These are phyloP conservation scores for Periophthalmus magnuspinnatus DNA, from an alignment of 2,797 vertebrate species.

Conservation along the genomic window DNA sequence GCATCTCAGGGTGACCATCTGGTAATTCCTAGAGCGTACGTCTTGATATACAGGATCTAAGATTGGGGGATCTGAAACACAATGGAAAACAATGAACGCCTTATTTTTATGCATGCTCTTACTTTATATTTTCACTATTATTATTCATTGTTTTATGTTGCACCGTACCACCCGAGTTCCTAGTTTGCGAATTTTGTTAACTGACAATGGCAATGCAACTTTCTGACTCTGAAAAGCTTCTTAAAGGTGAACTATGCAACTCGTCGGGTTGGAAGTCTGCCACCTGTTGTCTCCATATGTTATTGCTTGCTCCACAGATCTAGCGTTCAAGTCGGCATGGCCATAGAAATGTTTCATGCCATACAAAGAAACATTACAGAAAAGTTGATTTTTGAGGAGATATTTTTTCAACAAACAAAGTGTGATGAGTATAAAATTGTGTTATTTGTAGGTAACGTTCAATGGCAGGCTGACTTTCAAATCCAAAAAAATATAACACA, in stretches of 20 bases:
- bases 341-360: neutral
- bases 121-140: no score
- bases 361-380: neutral
- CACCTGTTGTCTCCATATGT: neutral
- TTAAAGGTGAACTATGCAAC: neutral
- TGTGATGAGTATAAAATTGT: neutral
- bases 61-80: constrained; percentile 82
- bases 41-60: constrained; percentile 89
- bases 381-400: neutral
- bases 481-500: neutral
- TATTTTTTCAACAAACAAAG: neutral
- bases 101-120: no score
- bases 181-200: no score
- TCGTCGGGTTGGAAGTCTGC: neutral
- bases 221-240: neutral
- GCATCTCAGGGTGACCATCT: constrained; percentile 85
- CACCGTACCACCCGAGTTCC: no score
- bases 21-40: constrained; percentile 83
- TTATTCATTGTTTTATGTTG: no score
- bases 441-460: neutral
- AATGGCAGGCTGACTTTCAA: neutral
- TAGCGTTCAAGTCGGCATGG: neutral
- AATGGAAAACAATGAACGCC: neutral
- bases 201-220: no score
- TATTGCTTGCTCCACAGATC: neutral